Evolutionary conservation across 2,113 vertebrate species (phyloP), one percentile per base, ranked within the genome.

Genomic region (Ancistrus triradiatus): DNA sequence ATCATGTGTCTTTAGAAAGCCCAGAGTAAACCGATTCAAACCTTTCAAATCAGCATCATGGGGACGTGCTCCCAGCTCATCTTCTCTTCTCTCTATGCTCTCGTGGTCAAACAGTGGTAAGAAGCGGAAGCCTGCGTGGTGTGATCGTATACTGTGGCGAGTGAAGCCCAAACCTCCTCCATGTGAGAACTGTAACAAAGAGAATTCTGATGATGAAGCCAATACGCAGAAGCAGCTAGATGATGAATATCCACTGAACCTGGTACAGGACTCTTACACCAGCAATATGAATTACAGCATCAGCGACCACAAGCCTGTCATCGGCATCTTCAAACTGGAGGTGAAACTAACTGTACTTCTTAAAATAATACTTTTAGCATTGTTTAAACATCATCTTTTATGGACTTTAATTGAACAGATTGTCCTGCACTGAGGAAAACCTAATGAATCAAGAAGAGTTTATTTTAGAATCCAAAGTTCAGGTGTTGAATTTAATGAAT

Each of bases 251-350:
- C 48, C 79, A 4, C 72, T 97, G 74, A 85, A 76, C 55, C 69
- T 96, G 76, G 82, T 63, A 8, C 85, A 91, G 80, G 84, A 83
- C 37, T 70, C 50, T 59, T 98, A 98, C 66, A 22, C 74, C 77
- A 91, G 91, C 78, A 85, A 88, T 55, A 97, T 97, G 93, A 83
- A 74, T 70, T 97, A 93, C 59, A 74, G 80, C 76, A 79, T 93
- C 85, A 98, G 95, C 3, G 96, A 98, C 78, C 96, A 98, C 83
- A 98, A 98, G 76, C 96, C 96, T 8, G 96, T 98, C 68, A 74
- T 89, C 0, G 81, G 88, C 62, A 76, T 88, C 60, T 98, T 98
- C 78, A 82, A 59, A 13, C 76, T 98, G 47, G 84, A 95, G 93
- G 95, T 98, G 67, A 77, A 66, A n/a, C 10, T n/a, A 3, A 27